These are phyloP conservation scores for Xiphias gladius DNA, from an alignment of 2,113 vertebrate species.

Conservation along the genomic window DNA sequence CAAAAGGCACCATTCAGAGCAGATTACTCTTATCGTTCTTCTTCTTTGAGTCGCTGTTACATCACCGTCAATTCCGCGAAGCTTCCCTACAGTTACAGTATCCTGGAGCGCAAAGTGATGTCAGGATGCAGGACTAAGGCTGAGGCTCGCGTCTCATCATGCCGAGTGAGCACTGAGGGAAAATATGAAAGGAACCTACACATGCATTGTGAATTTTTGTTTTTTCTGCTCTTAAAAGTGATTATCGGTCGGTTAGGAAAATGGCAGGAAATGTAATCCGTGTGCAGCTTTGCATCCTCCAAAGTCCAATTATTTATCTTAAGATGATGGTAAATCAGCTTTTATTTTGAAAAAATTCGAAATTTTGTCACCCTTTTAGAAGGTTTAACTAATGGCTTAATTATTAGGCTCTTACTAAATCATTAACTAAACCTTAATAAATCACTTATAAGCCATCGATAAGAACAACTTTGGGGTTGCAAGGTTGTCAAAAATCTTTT, in stretches of 20 bases:
- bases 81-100: conserved; percentile 22
- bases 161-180: background rate
- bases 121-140: conserved; percentile 28
- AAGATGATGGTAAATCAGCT: background rate
- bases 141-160: conserved; percentile 9
- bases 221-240: background rate
- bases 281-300: background rate
- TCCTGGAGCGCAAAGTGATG: conserved; percentile 48
- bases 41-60: conserved; percentile 48
- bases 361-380: background rate
- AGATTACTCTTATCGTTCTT: conserved; percentile 8
- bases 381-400: background rate
- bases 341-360: background rate
- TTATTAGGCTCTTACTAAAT: background rate
- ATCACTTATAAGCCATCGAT: background rate
- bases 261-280: background rate
- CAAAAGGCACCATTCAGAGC: conserved; percentile 49
- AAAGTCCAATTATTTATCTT: background rate
- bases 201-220: background rate
- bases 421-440: background rate
- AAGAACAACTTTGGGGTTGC: background rate
- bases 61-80: conserved; percentile 53
- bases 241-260: background rate
- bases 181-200: background rate
- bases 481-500: background rate